Evolutionary conservation across 2,888 invertebrate genomes (phyloP).

Genomic region (Mycogona germanica): DNA sequence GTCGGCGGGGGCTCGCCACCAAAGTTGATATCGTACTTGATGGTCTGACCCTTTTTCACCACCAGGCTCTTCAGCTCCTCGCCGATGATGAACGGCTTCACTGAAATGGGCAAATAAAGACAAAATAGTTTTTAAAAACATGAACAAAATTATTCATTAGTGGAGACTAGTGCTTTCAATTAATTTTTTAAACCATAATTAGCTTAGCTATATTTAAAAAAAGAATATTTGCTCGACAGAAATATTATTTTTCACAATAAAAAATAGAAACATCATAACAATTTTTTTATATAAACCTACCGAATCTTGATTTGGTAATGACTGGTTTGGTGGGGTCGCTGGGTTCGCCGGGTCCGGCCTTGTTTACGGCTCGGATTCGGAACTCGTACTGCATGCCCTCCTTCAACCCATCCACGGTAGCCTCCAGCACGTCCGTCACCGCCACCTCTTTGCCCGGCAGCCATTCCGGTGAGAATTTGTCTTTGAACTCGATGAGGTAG

Average conservation of each 20-base stretch:
- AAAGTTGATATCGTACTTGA: slow-evolving; percentile 85
- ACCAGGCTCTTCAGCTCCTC: slow-evolving; percentile 72
- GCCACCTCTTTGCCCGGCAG: slow-evolving; percentile 64
- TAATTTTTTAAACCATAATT: not conserved
- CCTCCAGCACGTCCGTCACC: slow-evolving; percentile 58
- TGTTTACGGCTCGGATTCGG: slow-evolving; percentile 82
- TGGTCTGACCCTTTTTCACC: slow-evolving; percentile 90
- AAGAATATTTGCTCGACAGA: too few relatives aligned
- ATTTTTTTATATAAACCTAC: slow-evolving; percentile 35
- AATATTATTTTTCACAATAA: not conserved
- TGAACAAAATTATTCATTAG: not conserved
- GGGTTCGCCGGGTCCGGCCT: slow-evolving; percentile 89
- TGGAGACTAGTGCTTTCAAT: not conserved
- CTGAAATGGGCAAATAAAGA: slow-evolving; percentile 38
- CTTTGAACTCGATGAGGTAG: slow-evolving; percentile 84
- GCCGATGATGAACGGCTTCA: slow-evolving; percentile 92
- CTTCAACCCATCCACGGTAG: slow-evolving; percentile 75
- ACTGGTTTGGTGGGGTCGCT: slow-evolving; percentile 85
- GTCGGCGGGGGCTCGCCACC: slow-evolving; percentile 96
- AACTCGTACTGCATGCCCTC: slow-evolving; percentile 91
- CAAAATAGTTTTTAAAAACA: slow-evolving; percentile 8
- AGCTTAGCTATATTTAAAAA: too few relatives aligned
- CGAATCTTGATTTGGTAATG: slow-evolving; percentile 85
- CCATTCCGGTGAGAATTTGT: slow-evolving; percentile 90
- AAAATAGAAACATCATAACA: not conserved